Base-by-base conservation (phyloP, 2,797 vertebrate genomes). In the Enteromius fasciolatus region DNA sequence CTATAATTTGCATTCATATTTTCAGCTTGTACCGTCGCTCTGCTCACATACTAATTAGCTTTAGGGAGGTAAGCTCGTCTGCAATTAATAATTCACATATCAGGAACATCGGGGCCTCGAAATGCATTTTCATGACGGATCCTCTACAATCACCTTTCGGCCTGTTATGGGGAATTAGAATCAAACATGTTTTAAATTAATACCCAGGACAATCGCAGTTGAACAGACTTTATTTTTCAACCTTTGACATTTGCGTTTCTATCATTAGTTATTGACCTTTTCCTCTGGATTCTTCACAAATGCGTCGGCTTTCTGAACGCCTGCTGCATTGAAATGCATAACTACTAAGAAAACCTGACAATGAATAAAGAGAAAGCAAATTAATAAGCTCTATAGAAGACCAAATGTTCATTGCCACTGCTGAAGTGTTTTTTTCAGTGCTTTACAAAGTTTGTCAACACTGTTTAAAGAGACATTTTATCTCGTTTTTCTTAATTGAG, bases 41-140 rank as follows among this genome's bases (percentile, higher is more conserved):
- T 12, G 36, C 48, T 68, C 63, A 67, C 81, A 83, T 36, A 46
- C 74, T 70, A 69, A 83, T 77, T 61, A 61, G 81, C 66, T 77
- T 76, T 63, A 83, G 64, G 64, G 12, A 31, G 18, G 74, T 23
- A 83, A 77, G 66, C 74, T 83, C 52, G 2, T 9, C n/a, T 15
- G 39, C 64, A 77, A 70, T 83, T 77, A 83, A 83, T 77, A 83
- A 77, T 83, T 75, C 74, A 83, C 39, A 69, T 77, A 77, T 70
- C 73, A 46, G 64, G n/a, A 76, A 33, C 64, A 77, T 83, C 74
- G 33, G 15, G 39, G 81, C 50, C 31, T 59, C 1, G 8, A 59
- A 59, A 77, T 52, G 63, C 23, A 23, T 83, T 69, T 82, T 57
- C 63, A 82, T 66, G 36, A 39, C 41, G 70, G 28, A 76, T 59